Evolutionary conservation across 1,140 invertebrate species (phyloP), one percentile per base, ranked within the genome.

Genomic region (Doryteuthis pealeii): DNA sequence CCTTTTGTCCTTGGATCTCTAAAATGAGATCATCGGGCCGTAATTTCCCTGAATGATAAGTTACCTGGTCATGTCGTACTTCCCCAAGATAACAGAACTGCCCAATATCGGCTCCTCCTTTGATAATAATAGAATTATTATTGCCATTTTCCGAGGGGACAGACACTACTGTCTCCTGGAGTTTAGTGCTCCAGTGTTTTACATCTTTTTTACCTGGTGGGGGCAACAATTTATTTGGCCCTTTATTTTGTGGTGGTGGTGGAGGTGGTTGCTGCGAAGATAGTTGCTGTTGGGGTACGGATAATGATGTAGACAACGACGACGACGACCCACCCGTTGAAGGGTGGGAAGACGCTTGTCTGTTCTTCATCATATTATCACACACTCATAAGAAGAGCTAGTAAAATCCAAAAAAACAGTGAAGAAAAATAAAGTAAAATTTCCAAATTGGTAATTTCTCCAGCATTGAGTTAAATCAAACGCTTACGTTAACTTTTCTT

Each of bases 1-100:
- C 90, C 86, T 91, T 90, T 81, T 91, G 90, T 49, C 90, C 91
- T 83, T 92, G 90, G 70, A 92, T 88, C 80, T 92, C 91, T 70
- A 92, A 78, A 68, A 92, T 83, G 69, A 92, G 87, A 82, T 91
- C 91, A 32, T 86, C 84, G 26, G 75, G 33, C 43, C 82, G 79
- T 30, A 88, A 77, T 70, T 82, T 82, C 4, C 89, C 90, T 71
- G 79, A 85, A 77, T 88, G 85, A 71, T 90, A 90, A 73, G 83
- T 86, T 71, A 90, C 87, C 78, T 87, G 87, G 71, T 85, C 82
- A 74, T 89, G 85, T 43, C 85, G 78, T 14, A 89, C 76, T 10
- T 87, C 83, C 66, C 88, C 89, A 40, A 91, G 76, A 80, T 87
- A 90, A 33, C 89, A 88, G 84, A 91, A 91, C 82, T 90, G 87